Base-by-base conservation (phyloP, 2,113 vertebrate species). In the Microcebus murinus region DNA sequence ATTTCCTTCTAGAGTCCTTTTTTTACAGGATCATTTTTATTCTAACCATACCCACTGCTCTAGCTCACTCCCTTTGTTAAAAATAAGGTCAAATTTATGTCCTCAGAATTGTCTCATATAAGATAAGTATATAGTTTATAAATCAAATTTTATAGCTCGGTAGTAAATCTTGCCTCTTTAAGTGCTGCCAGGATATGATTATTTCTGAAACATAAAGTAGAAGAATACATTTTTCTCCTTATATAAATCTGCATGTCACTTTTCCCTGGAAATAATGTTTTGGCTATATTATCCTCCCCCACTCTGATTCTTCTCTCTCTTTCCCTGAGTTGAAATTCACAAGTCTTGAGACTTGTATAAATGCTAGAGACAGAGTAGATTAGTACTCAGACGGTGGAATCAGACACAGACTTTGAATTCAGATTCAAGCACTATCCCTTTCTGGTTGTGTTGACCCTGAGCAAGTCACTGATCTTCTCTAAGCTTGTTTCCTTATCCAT, bases 211-310 rank as follows among this genome's bases (percentile, higher is more conserved):
- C 48, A 0, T 5, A 48, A 52, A 67, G 86, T 86, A 74, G 61
- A 79, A 94, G 25, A 90, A 52, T 87, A n/a, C 12, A 61, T 73
- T 87, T 95, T 95, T 90, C 63, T 74, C 20, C 23, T 94, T 65
- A 13, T 88, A 2, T 88, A 76, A 94, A 83, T 94, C 67, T 83
- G 4, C 23, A 2, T 81, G 74, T 86, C 27, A 77, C 29, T 52
- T 82, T 70, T 92, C 42, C 65, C 63, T 84, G 31, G 45, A 87
- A 92, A 71, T 95, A 85, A 63, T 63, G 9, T 87, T 92, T 95
- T 87, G 76, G 63, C 68, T 73, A 9, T 82, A 65, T 67, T 76
- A 34, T 76, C 48, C 29, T 87, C 34, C 39, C 15, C 21, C 45
- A 13, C 48, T 36, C 63, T 87, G 48, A n/a, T 71, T 63, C 82